Percentiles rank a stretch among this genome's conserved stretches.
Conservation (phyloP, 2,113 vertebrate species). For the Struthio camelus region DNA sequence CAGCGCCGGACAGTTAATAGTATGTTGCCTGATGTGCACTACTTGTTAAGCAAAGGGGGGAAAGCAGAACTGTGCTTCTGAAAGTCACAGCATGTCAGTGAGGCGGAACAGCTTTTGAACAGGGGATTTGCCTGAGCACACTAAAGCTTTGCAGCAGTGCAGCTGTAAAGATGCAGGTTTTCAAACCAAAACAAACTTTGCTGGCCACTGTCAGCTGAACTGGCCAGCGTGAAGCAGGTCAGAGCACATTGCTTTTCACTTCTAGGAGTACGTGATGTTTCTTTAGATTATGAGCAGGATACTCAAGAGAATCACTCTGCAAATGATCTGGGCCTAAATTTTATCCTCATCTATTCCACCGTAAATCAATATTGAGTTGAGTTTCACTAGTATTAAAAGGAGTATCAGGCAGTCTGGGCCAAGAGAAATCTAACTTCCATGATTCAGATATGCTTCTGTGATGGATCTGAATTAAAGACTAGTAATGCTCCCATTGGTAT, state of each 20-base stretch:
- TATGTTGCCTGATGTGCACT: neutral
- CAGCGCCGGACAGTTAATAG: neutral
- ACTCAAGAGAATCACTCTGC: neutral
- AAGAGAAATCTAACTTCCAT: neutral
- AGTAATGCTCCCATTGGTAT: accelerated
- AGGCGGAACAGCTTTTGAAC: neutral
- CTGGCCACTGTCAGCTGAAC: neutral
- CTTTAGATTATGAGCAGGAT: neutral
- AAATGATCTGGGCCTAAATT: neutral
- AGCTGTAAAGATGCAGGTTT: neutral
- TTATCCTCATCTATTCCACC: neutral
- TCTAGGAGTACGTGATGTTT: neutral
- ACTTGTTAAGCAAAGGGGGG: neutral
- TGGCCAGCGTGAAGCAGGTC: neutral
- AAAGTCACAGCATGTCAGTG: neutral
- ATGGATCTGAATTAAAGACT: neutral
- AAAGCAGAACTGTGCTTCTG: neutral
- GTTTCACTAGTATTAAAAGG: neutral
- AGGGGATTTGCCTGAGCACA: neutral
- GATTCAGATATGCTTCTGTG: neutral
- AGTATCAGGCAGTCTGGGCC: neutral
- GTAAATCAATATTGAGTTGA: neutral
- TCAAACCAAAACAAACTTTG: neutral
- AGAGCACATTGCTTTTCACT: neutral
- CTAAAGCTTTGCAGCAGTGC: neutral